Conservation (phyloP, 1,140 invertebrate species). For the Lepidurus packardi region DNA sequence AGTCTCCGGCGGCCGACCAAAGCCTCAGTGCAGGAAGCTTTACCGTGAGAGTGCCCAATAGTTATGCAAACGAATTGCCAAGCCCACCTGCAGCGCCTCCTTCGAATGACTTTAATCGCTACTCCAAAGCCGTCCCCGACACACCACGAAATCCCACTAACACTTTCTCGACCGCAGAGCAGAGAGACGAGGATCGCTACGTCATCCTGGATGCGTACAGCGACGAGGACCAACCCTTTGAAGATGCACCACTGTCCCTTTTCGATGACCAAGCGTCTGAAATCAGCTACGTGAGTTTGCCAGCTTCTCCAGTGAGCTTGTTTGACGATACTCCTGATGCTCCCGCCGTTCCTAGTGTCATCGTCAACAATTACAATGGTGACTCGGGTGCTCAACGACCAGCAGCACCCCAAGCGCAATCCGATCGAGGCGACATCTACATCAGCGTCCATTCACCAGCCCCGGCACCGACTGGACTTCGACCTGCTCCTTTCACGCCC, state of each 20-base stretch:
- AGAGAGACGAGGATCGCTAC: not conserved
- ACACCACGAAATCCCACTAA: not conserved
- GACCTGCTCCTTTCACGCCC: not conserved
- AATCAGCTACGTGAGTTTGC: not conserved
- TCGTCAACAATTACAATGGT: slow-evolving; percentile 20
- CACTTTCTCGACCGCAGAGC: not conserved
- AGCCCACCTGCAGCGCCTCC: slow-evolving; percentile 2
- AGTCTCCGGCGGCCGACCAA: not conserved
- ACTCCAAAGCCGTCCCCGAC: not conserved
- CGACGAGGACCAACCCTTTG: not conserved
- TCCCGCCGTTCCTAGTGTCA: slow-evolving; percentile 2
- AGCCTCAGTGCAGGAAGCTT: not conserved
- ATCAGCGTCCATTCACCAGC: slow-evolving; percentile 2
- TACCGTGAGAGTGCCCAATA: not conserved
- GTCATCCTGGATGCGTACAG: not conserved
- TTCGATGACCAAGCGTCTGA: not conserved
- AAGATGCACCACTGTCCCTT: not conserved
- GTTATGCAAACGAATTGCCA: not conserved
- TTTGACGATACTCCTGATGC: slow-evolving; percentile 25
- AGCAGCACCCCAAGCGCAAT: not conserved
- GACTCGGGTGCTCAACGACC: not conserved
- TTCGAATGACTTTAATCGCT: not conserved
- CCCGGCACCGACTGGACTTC: not conserved
- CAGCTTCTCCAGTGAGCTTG: slow-evolving; percentile 14
- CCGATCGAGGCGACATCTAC: slow-evolving; percentile 4